Conservation (phyloP, 2,797 vertebrate species). For the Halcyon chelicuti region DNA sequence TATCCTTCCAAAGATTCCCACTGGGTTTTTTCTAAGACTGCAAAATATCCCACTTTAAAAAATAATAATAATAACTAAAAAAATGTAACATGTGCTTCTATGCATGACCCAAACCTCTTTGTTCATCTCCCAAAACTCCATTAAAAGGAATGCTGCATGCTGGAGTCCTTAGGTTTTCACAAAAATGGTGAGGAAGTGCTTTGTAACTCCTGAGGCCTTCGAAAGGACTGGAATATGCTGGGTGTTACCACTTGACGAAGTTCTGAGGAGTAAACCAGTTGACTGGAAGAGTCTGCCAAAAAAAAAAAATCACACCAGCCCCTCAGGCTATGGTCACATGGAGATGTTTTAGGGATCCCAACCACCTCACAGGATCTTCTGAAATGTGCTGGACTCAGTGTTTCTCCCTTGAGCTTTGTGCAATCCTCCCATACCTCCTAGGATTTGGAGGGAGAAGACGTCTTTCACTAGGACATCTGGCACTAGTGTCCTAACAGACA, state of each 20-base stretch:
- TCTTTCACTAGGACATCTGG: constrained; percentile 62
- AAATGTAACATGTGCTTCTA: background rate
- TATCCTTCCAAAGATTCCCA: background rate
- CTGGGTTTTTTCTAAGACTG: background rate
- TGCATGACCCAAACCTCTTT: background rate
- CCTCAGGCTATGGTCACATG: constrained; percentile 31
- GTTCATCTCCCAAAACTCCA: background rate
- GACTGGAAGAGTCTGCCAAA: background rate
- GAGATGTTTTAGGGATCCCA: constrained; percentile 41
- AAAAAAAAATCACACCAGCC: background rate
- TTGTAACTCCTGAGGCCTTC: background rate
- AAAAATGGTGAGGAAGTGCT: background rate
- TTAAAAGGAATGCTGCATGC: background rate
- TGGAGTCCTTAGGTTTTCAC: background rate
- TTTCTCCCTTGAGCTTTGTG: constrained; percentile 46
- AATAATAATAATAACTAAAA: background rate
- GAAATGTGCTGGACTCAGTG: constrained; percentile 26
- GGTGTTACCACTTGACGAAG: background rate
- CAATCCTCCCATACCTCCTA: constrained; percentile 47
- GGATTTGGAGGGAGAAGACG: background rate
- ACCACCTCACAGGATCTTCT: constrained; percentile 30
- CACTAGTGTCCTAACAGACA: constrained; percentile 20
- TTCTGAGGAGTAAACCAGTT: background rate
- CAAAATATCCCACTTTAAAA: background rate
- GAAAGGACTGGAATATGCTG: background rate